phyloP scores from a whole-genome alignment of 2,888 invertebrate genomes.

The Phragmatobia fuliginosa region DNA sequence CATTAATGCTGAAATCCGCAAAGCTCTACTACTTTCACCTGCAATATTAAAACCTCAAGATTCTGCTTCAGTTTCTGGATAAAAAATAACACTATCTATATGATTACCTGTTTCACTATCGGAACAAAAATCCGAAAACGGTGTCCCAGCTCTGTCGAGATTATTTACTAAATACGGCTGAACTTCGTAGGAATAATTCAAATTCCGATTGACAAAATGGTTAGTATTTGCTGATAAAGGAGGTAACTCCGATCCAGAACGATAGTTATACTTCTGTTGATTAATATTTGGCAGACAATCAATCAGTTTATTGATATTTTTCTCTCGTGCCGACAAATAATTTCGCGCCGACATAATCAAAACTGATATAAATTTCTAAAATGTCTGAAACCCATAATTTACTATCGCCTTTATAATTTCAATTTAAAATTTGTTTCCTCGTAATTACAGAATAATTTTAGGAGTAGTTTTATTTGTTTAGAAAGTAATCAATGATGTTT shows the following conservation, averaged over 20 bases:
- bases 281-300: conserved; percentile 80
- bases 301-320: conserved; percentile 72
- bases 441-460: conserved; percentile 26
- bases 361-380: conserved; percentile 31
- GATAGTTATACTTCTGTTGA: conserved; percentile 71
- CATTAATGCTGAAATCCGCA: too few species aligned
- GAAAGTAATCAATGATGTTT: conserved; percentile 17
- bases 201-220: conserved; percentile 71
- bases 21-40: too few species aligned
- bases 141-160: conserved; percentile 73
- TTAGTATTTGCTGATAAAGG: conserved; percentile 71
- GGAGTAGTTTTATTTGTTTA: conserved; percentile 31
- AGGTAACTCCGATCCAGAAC: conserved; percentile 69
- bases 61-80: too few species aligned
- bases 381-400: conserved; percentile 42
- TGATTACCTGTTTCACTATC: conserved; percentile 78
- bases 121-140: conserved; percentile 81
- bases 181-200: conserved; percentile 71
- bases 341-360: conserved; percentile 82
- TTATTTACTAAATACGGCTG: conserved; percentile 65
- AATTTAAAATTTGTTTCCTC: conserved; percentile 14
- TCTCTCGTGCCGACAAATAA: conserved; percentile 77
- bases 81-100: too few species aligned
- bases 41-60: too few species aligned
- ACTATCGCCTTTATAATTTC: conserved; percentile 6